Base-by-base conservation (phyloP, 2,888 invertebrate species). In the Isoperla grammatica region DNA sequence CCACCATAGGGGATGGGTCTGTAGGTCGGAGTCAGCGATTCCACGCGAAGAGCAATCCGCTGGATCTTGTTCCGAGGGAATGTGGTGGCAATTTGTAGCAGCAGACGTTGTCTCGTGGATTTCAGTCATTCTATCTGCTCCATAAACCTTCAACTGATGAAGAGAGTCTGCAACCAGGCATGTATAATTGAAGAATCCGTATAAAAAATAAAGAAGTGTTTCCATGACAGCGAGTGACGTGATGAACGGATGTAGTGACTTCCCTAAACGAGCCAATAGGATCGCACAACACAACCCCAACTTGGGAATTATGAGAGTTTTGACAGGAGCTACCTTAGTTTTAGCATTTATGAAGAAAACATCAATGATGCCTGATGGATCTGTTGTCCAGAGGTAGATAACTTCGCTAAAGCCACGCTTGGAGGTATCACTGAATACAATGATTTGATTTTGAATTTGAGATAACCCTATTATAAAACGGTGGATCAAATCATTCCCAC, bases 31-130 rank as follows among this genome's bases (percentile, higher is more conserved):
- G 2, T 62, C 59, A 2, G 22, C n/a, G 15, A 60, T 39, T 2
- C 59, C 61, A 2, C 57, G 43, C 1, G 70, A 67, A 1, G 68
- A 67, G 22, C 67, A 57, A 43, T 71, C 70, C 1, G 71, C 71
- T 1, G 71, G 70, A 60, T 71, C 71, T 6, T 63, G 54, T 1
- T 62, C 46, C 0, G 67, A 64, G 1, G 59, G 54, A 12, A 54
- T 13, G 19, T 54, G 54, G 3, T 54, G 54, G 13, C 54, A 37
- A 17, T 19, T 35, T 54, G 39, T 1, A 35, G 2, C n/a, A n/a
- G n/a, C n/a, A 19, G 17, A 20, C 19, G 39, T 35, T 37, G 13
- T 54, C 8, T 2, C 35, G n/a, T 35, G 12, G 15, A 54, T 54
- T 37, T 54, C 17, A 2, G 19, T 35, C 8, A 54, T 35, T 8